Evolutionary conservation across 2,113 vertebrate species (phyloP), one percentile per base, ranked within the genome.

Genomic region (Calonectris borealis): DNA sequence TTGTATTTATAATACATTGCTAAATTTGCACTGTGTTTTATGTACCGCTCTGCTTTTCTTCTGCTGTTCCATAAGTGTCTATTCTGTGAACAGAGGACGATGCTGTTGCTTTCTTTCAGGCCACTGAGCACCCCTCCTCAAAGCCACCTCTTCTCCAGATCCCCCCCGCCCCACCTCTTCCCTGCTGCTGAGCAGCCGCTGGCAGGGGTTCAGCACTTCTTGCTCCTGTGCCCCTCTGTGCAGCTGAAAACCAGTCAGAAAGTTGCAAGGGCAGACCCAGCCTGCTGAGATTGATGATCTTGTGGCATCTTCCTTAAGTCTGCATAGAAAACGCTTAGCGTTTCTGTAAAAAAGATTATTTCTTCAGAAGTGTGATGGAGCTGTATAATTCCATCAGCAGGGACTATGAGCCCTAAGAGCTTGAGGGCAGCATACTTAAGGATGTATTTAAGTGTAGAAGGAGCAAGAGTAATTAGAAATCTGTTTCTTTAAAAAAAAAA

Each of bases 1-100:
- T 79, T 77, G 25, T 79, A 55, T 90, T 80, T 88, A 32, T 11
- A 16, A 51, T 44, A 26, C 0, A 0, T 57, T 82, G 38, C 77
- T 90, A 79, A 90, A 68, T 76, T 83, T 66, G 26, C 40, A 31
- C 52, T 54, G 3, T 11, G 18, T 62, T 97, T 93, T 62, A 31
- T 70, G 31, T 42, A 19, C 25, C 1, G 0, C 73, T 87, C 32
- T 46, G 14, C 60, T 81, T 83, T 78, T 75, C 70, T 86, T 75
- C 42, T 69, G 25, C 69, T 38, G 6, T n/a, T 89, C 68, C 62
- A 16, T 10, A 26, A 85, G 16, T 31, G 25, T 44, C 79, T 24
- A 1, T 77, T 87, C 17, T 4, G 2, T 17, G 27, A 42, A 13
- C n/a, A 58, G 55, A 54, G 44, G n/a, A 62, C 0, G 0, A 48